Base-by-base conservation (phyloP, 2,888 invertebrate genomes). In the Rhingia campestris region DNA sequence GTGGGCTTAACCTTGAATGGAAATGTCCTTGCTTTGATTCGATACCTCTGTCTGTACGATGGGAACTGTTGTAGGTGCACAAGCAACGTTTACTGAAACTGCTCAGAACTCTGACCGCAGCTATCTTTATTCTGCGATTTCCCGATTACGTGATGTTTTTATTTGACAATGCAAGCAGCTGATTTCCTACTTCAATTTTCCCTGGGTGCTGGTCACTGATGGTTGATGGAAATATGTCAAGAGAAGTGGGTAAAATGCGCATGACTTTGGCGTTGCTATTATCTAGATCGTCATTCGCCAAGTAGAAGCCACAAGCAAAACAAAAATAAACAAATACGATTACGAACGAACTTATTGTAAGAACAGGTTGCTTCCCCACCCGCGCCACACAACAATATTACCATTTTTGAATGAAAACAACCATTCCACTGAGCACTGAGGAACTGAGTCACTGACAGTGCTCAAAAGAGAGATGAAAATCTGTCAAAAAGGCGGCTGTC, bases 131-230 rank as follows among this genome's bases (percentile, higher is more conserved):
- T 67, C 73, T 67, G 45, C 12, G 33, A 76, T 53, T 73, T 63
- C 22, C 4, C 63, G 74, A 70, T 84, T 84, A 84, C 84, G 84
- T 80, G 84, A 84, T 84, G 64, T 84, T 75, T 69, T 54, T 75
- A 72, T 74, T 70, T 84, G 74, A 61, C 69, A 84, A 74, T 70
- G 64, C 53, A 70, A 81, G 66, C 84, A 84, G 84, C 84, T 84
- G 84, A 80, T 75, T 74, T 70, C 56, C 51, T 64, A 69, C 61
- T 79, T 79, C 56, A 74, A 77, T 81, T 76, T 72, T 43, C 47
- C 54, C 37, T 53, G 51, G 49, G 54, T 49, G 49, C 49, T 49
- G 49, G 22, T 22, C 12, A 35, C 54, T 47, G 45, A 45, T 53
- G 49, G 33, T 53, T 35, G 56, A 63, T 49, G 64, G 37, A 56